Percentiles rank a stretch among this genome's conserved stretches.
phyloP scores from a whole-genome alignment of 2,888 invertebrate species.

The Eupithecia abbreviata region DNA sequence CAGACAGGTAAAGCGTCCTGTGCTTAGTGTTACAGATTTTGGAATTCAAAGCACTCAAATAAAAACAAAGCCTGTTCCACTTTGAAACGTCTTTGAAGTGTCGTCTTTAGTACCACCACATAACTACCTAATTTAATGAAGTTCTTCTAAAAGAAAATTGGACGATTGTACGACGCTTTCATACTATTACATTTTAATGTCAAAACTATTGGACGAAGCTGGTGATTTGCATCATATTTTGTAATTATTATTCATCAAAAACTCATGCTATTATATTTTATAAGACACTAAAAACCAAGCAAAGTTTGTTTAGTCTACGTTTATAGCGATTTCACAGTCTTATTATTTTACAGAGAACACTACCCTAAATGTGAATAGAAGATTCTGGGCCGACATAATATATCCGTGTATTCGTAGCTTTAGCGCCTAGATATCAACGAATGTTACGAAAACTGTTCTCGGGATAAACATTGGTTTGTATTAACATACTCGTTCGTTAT shows the following conservation, averaged over 20 bases:
- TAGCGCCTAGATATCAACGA: constrained; percentile 46
- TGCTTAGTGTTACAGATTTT: neutral
- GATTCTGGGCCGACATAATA: neutral
- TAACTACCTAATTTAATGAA: no score
- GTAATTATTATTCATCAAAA: no score
- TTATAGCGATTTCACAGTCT: neutral
- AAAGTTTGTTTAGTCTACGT: no score
- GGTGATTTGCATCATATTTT: neutral
- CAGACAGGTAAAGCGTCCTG: neutral
- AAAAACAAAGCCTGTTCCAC: neutral
- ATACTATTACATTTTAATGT: neutral
- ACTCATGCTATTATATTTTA: no score
- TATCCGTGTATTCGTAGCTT: constrained; percentile 1
- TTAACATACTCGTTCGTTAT: constrained; percentile 37
- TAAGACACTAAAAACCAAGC: no score
- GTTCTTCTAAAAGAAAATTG: neutral
- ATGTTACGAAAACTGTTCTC: constrained; percentile 58
- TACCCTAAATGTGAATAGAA: neutral
- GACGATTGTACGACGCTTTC: no score
- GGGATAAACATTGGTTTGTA: constrained; percentile 35
- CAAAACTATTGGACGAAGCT: neutral
- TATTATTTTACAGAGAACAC: neutral
- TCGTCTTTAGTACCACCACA: neutral
- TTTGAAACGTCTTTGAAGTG: neutral
- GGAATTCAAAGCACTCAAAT: neutral